phyloP scores from a whole-genome alignment of 1,140 invertebrate species.

The Nasonia vitripennis region DNA sequence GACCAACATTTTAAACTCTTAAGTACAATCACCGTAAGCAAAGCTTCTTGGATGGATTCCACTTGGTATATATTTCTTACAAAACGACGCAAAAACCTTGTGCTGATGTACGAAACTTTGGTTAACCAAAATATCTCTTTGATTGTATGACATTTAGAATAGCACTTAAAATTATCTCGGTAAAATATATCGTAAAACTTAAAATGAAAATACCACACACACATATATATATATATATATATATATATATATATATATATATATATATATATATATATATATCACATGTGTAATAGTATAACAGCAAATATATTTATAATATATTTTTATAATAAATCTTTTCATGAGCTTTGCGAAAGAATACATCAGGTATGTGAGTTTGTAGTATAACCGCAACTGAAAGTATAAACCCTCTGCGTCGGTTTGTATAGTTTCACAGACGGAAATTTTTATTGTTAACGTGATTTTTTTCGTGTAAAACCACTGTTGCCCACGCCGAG shows the following conservation, averaged over 20 bases:
- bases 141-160: neutral
- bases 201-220: conserved; percentile 9
- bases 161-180: conserved; percentile 11
- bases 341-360: neutral
- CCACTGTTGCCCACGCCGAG: neutral
- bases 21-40: conserved; percentile 73
- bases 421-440: conserved; percentile 64
- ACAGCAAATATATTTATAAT: conserved; percentile 1
- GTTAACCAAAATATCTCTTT: neutral
- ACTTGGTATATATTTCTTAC: conserved; percentile 62
- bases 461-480: neutral
- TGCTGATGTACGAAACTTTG: conserved; percentile 29
- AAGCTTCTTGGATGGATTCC: conserved; percentile 72
- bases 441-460: conserved; percentile 60
- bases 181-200: neutral
- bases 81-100: conserved; percentile 59
- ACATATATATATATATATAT: neutral
- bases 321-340: neutral
- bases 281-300: conserved; percentile 2
- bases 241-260: too few species aligned
- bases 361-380: conserved; percentile 12
- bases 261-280: neutral
- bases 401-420: conserved; percentile 53
- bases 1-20: conserved; percentile 59
- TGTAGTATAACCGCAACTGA: conserved; percentile 43